Percentiles rank a stretch among this genome's conserved stretches.
Evolutionary conservation across 2,888 invertebrate species (phyloP).

Genomic region (Anodontia alba): DNA sequence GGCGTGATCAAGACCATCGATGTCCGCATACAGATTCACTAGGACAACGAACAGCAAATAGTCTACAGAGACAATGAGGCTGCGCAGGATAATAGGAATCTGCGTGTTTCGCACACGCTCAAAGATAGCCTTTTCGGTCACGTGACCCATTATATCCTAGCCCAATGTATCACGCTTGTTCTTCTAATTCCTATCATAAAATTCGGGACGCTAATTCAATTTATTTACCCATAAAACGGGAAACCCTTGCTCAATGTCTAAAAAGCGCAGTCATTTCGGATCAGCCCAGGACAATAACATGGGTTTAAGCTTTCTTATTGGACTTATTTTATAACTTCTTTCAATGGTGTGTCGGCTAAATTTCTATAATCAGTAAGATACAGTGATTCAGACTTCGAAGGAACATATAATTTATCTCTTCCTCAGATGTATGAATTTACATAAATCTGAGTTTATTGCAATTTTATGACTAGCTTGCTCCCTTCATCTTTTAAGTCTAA

Average conservation of each 20-base stretch:
- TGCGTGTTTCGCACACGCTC: no score
- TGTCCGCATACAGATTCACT: no score
- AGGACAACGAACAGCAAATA: no score
- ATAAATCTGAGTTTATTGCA: constrained; percentile 64
- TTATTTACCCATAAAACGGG: constrained; percentile 46
- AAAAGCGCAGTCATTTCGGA: constrained; percentile 5
- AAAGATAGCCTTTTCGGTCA: no score
- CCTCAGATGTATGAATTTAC: constrained; percentile 65
- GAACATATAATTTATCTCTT: constrained; percentile 64
- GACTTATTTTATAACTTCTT: constrained; percentile 57
- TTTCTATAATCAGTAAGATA: constrained; percentile 15
- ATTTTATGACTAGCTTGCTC: constrained; percentile 56
- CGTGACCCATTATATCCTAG: background rate
- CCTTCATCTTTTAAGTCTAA: constrained; percentile 40
- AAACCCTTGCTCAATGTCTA: constrained; percentile 3
- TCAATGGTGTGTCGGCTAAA: constrained; percentile 44
- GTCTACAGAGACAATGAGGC: no score
- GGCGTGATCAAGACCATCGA: no score
- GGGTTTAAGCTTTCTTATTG: constrained; percentile 28
- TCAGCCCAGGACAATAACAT: constrained; percentile 6
- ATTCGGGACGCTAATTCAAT: constrained; percentile 54
- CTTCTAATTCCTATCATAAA: constrained; percentile 58
- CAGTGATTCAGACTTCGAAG: constrained; percentile 16
- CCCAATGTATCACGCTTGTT: constrained; percentile 37
- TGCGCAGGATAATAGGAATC: no score